Conservation (phyloP, 2,113 vertebrate genomes). For the Martes martes region DNA sequence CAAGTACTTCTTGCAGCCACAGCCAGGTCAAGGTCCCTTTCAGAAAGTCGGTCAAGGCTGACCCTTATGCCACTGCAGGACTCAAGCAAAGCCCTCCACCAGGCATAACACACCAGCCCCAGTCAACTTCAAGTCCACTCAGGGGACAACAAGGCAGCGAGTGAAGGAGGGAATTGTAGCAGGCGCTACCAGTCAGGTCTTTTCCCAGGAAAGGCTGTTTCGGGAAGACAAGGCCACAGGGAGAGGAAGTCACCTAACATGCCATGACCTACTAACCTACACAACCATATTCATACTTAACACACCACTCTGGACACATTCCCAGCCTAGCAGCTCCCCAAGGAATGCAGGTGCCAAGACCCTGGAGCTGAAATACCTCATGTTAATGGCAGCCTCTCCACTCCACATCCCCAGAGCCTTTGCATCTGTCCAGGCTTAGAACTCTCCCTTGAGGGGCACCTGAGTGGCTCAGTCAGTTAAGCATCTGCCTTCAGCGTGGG, state of each 20-base stretch:
- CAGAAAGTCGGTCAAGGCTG: neutral
- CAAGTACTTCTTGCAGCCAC: accelerated
- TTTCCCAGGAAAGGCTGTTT: neutral
- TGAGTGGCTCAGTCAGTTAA: too few relatives aligned
- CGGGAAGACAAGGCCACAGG: neutral
- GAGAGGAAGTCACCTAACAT: neutral
- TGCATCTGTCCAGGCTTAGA: neutral
- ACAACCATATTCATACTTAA: neutral
- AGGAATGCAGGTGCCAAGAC: neutral
- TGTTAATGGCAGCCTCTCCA: neutral
- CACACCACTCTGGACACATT: neutral
- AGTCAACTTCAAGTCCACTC: slow-evolving; percentile 66
- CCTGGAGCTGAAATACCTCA: neutral
- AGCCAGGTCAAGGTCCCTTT: neutral
- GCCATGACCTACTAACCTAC: neutral
- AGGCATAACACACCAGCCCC: slow-evolving; percentile 69
- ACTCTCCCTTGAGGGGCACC: neutral
- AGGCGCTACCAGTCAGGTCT: neutral
- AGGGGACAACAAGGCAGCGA: slow-evolving; percentile 7
- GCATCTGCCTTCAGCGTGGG: too few relatives aligned
- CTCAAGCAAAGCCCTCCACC: slow-evolving; percentile 70
- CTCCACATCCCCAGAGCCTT: neutral
- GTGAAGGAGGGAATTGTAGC: slow-evolving; percentile 70
- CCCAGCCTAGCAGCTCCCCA: neutral
- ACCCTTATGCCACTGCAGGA: neutral